Evolutionary conservation across 2,113 vertebrate genomes (phyloP).

Genomic region (Phyllostomus hastatus): DNA sequence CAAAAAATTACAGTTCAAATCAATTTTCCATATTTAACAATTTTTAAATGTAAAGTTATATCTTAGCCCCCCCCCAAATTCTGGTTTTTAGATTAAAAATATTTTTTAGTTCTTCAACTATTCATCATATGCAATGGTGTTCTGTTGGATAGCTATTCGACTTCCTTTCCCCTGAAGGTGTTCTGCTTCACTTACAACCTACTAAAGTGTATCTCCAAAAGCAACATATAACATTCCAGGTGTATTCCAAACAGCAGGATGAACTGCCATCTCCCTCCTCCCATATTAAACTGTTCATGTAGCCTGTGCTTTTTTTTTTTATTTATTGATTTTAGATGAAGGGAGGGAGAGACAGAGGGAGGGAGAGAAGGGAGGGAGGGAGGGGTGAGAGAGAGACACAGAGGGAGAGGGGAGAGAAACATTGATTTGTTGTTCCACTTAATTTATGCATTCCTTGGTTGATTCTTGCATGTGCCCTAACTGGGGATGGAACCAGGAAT

Average conservation of each 20-base stretch:
- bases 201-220: neutral
- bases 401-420: too few species aligned
- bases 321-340: too few species aligned
- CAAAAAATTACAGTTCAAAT: conserved; percentile 11
- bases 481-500: too few species aligned
- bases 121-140: neutral
- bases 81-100: conserved; percentile 24
- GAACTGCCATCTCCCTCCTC: neutral
- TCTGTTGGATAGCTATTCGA: neutral
- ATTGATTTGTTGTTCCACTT: too few species aligned
- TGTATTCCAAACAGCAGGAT: neutral
- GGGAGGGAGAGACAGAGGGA: too few species aligned
- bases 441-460: too few species aligned
- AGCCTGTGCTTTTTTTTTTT: neutral
- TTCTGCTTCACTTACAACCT: neutral
- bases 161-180: neutral
- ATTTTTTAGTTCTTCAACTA: neutral
- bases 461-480: too few species aligned
- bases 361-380: too few species aligned
- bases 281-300: neutral
- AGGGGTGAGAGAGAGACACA: too few species aligned
- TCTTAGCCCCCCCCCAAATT: neutral
- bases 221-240: neutral
- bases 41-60: conserved; percentile 37
- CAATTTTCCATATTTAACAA: conserved; percentile 5